Conservation (phyloP, 1,140 invertebrate species). For the Brachionus plicatilis region DNA sequence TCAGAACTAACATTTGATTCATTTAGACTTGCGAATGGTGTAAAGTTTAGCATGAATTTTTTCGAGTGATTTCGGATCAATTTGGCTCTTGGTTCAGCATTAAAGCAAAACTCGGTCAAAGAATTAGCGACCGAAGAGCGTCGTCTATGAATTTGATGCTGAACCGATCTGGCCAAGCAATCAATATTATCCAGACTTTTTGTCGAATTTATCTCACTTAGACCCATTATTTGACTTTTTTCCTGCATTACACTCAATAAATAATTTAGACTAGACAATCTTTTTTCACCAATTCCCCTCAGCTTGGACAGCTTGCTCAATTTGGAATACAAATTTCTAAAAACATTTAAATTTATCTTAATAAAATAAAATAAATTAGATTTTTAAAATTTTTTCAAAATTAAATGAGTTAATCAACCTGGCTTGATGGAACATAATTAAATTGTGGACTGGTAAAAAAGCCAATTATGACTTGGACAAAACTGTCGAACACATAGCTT, state of each 20-base stretch:
- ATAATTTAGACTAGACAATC: not conserved
- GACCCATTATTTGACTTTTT: not conserved
- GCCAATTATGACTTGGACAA: constrained; percentile 1
- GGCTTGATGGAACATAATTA: not conserved
- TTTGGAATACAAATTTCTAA: not conserved
- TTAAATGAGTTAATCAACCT: not conserved
- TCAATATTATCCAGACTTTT: not conserved
- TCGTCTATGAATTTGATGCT: not conserved
- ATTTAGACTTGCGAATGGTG: not conserved
- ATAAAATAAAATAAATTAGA: not conserved
- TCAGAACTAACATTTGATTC: not conserved
- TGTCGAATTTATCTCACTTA: not conserved
- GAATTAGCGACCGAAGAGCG: not conserved
- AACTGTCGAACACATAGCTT: not conserved
- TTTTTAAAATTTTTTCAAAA: not conserved
- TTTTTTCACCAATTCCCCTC: not conserved
- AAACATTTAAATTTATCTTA: not conserved
- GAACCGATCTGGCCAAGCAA: not conserved
- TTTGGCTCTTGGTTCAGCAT: not conserved
- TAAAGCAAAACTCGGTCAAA: not conserved
- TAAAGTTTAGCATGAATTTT: not conserved
- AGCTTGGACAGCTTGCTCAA: not conserved
- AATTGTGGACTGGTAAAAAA: constrained; percentile 12
- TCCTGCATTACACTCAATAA: constrained; percentile 5
- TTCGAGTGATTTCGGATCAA: not conserved